Percentiles rank a stretch among this genome's conserved stretches.
phyloP scores from a whole-genome alignment of 2,113 vertebrate species.

The Uropsilus gracilis region DNA sequence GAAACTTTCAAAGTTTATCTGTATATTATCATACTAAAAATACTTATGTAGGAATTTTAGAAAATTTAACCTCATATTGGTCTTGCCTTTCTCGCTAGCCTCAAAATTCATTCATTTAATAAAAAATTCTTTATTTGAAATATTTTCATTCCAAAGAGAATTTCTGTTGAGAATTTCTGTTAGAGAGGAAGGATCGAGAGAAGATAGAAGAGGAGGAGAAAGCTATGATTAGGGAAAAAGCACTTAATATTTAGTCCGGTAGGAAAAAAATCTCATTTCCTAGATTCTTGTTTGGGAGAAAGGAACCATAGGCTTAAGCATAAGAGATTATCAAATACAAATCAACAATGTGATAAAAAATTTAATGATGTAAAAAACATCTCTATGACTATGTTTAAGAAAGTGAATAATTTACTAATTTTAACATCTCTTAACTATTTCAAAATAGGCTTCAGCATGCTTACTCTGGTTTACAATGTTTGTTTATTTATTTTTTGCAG shows the following conservation, averaged over 20 bases:
- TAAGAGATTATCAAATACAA: neutral
- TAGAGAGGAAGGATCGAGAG: neutral
- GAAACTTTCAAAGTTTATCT: neutral
- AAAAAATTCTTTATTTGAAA: neutral
- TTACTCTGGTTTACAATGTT: neutral
- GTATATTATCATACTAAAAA: neutral
- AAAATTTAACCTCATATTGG: neutral
- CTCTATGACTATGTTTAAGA: neutral
- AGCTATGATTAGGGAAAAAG: neutral
- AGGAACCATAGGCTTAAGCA: neutral
- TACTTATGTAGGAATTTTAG: neutral
- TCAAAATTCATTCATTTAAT: neutral
- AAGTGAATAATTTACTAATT: neutral
- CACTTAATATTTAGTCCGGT: neutral
- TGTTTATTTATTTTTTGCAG: constrained; percentile 58
- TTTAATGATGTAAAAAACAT: neutral
- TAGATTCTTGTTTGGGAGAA: neutral
- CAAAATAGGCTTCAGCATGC: neutral
- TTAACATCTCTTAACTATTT: neutral
- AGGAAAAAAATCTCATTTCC: neutral
- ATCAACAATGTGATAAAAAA: neutral
- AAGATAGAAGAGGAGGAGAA: neutral
- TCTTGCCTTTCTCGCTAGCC: neutral
- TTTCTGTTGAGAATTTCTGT: neutral
- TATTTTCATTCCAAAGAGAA: neutral